Conservation (phyloP, 2,888 invertebrate genomes). For the Euclidia mi region DNA sequence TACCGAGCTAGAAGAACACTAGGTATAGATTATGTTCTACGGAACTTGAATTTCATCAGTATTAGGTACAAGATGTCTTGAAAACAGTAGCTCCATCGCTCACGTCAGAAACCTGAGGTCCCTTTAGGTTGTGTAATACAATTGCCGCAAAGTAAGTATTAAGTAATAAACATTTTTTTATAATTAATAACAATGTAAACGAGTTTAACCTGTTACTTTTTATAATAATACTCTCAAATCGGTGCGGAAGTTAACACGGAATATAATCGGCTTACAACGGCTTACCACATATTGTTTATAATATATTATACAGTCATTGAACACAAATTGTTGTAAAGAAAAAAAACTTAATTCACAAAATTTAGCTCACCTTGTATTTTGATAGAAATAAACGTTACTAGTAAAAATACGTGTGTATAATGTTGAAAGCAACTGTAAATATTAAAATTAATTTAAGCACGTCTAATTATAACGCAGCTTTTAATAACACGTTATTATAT, state of each 20-base stretch:
- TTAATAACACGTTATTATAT: not conserved
- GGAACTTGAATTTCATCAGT: too few relatives aligned
- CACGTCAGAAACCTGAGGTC: too few relatives aligned
- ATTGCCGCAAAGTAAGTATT: too few relatives aligned
- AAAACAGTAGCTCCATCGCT: too few relatives aligned
- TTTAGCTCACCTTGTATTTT: constrained; percentile 9
- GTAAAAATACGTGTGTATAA: not conserved
- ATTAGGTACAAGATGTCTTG: too few relatives aligned
- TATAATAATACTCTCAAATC: constrained; percentile 17
- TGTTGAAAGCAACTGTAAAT: constrained; percentile 5
- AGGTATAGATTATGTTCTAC: too few relatives aligned
- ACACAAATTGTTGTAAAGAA: constrained; percentile 19
- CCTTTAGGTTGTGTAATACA: too few relatives aligned
- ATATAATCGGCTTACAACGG: constrained; percentile 30
- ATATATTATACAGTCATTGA: constrained; percentile 30
- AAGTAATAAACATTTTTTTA: too few relatives aligned
- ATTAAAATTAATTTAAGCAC: constrained; percentile 3
- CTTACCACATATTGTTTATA: constrained; percentile 30
- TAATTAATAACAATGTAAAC: too few relatives aligned
- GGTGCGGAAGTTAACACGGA: constrained; percentile 28
- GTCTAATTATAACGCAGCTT: constrained; percentile 2
- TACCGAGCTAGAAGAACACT: too few relatives aligned
- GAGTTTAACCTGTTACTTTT: constrained; percentile 5
- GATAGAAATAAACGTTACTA: constrained; percentile 5
- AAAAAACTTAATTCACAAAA: constrained; percentile 11